Conservation (phyloP, 2,797 vertebrate species). For the Gymnothorax javanicus region DNA sequence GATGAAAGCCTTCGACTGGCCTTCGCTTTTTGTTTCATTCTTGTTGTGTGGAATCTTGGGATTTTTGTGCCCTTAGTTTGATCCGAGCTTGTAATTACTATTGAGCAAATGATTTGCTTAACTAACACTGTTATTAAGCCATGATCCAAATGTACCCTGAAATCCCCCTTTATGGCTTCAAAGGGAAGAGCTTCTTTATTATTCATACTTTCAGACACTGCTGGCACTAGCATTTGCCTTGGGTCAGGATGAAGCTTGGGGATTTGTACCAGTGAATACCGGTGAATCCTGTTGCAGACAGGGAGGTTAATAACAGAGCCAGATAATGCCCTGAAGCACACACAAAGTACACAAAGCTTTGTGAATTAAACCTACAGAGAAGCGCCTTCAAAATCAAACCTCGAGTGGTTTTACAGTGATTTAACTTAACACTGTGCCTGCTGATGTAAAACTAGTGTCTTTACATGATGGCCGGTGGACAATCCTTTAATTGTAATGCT, state of each 20-base stretch:
- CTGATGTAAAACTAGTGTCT: neutral
- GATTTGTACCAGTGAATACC: neutral
- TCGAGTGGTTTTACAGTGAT: neutral
- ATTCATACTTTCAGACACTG: conserved; percentile 10
- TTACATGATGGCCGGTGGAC: neutral
- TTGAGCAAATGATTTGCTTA: conserved; percentile 31
- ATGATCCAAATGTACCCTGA: conserved; percentile 26
- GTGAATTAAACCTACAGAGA: conserved; percentile 2
- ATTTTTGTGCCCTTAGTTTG: neutral
- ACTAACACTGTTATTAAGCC: conserved; percentile 25
- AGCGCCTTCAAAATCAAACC: neutral
- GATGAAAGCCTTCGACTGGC: conserved; percentile 23
- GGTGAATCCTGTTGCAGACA: neutral
- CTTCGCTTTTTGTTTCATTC: conserved; percentile 17
- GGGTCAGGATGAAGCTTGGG: neutral
- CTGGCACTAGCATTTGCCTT: neutral
- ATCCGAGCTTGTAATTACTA: conserved; percentile 21
- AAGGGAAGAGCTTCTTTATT: neutral
- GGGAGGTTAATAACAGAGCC: neutral
- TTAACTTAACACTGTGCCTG: neutral
- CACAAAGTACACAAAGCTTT: neutral
- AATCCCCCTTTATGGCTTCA: conserved; percentile 15
- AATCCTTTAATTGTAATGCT: neutral
- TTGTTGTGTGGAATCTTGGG: conserved; percentile 2
- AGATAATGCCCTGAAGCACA: neutral